Base-by-base conservation (phyloP, 2,797 vertebrate genomes). In the Lepilemur ruficaudatus region DNA sequence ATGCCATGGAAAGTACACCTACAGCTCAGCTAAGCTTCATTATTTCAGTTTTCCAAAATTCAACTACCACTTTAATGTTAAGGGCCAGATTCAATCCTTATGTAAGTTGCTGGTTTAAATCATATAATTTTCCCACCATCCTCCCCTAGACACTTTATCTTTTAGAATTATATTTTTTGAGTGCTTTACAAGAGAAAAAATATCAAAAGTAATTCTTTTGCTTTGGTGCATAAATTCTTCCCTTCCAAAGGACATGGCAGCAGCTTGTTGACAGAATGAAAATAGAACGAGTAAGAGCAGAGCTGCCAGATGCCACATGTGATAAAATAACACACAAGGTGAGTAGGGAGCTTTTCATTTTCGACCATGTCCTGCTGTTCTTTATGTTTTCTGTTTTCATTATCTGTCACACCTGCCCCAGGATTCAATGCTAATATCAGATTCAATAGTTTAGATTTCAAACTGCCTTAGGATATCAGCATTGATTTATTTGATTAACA, bases 41-140 rank as follows among this genome's bases (percentile, higher is more conserved):
- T 67, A 90, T 75, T 89, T 81, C 46, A 91, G 4, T 75, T 95
- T 95, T 81, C 43, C 15, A 82, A 95, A 96, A 89, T 91, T 65
- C 69, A 57, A 11, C 73, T 30, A 38, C 48, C 17, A 73, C 15
- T 94, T 48, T 83, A 89, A 69, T 43, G 23, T 50, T 59, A 91
- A 86, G 81, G 57, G 41, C 41, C 35, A 97, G 38, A 96, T 96
- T 93, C 57, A 88, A 72, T 93, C 32, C 57, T 97, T 98, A 95
- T 72, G 52, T 96, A 97, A 95, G 75, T 75, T 94, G 89, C 86
- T 94, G 30, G 12, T 88, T 93, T 96, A 80, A 93, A 93, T 76
- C 91, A 72, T 59, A 72, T 65, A 83, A 67, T 89, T 95, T 73
- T 92, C 80, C 63, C 59, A 97, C 76, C 72, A 61, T 70, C 61